These are phyloP conservation scores for Nephila pilipes DNA, from an alignment of 1,140 invertebrate genomes.

Conservation along the genomic window DNA sequence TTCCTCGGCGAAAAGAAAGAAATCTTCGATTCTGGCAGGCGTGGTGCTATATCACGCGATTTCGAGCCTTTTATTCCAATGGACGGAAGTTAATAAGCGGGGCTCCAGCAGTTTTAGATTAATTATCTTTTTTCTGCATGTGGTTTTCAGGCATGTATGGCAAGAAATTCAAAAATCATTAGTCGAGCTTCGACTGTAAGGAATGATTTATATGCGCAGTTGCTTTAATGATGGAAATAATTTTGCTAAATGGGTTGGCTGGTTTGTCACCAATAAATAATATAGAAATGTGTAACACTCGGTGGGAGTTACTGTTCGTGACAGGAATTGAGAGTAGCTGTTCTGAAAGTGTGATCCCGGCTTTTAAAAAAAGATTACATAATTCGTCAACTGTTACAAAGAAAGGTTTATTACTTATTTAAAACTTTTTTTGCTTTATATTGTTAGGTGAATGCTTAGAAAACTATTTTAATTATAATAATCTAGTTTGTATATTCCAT, in stretches of 20 bases:
- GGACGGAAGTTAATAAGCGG: neutral
- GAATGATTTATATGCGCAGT: neutral
- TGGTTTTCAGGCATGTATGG: neutral
- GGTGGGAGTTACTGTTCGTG: neutral
- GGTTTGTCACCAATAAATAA: neutral
- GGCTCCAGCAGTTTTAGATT: neutral
- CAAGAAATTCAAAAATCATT: neutral
- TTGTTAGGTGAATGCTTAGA: too few relatives aligned
- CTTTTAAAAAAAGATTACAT: too few relatives aligned
- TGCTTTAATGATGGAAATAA: neutral
- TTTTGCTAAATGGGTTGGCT: neutral
- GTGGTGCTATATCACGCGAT: conserved; percentile 22
- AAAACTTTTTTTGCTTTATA: too few relatives aligned
- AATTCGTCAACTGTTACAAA: too few relatives aligned
- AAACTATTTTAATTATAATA: too few relatives aligned
- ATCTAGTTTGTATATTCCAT: too few relatives aligned
- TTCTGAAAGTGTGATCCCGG: too few relatives aligned
- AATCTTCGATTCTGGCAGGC: neutral
- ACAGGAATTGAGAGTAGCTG: neutral
- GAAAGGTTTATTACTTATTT: too few relatives aligned
- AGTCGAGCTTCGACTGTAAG: neutral
- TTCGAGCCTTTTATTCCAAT: neutral
- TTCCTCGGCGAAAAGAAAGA: neutral
- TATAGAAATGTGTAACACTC: neutral
- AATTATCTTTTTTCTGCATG: neutral